Evolutionary conservation across 2,888 invertebrate species (phyloP).

Genomic region (Aspidiotus rigidus): DNA sequence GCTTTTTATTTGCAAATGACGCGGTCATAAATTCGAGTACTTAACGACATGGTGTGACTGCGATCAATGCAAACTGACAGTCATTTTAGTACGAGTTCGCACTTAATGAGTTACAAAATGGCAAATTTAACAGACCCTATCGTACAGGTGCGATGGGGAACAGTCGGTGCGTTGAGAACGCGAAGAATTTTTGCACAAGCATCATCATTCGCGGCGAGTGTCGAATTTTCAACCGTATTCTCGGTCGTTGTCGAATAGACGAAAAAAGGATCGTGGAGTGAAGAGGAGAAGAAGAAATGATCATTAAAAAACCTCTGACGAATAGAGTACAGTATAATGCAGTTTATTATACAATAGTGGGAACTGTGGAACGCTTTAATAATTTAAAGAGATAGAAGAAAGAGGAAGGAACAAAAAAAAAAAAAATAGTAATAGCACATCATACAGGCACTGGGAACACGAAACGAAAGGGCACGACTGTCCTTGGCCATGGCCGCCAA

Average conservation of each 20-base stretch:
- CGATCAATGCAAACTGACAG: no score
- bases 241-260: no score
- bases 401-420: constrained; percentile 28
- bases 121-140: no score
- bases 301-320: constrained; percentile 6
- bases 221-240: neutral
- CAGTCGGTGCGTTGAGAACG: no score
- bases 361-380: constrained; percentile 29
- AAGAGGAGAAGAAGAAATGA: neutral
- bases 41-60: no score
- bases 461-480: constrained; percentile 18
- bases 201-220: neutral
- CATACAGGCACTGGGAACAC: neutral
- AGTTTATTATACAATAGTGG: neutral
- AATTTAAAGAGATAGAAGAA: constrained; percentile 28
- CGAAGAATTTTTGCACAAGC: neutral
- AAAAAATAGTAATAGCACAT: constrained; percentile 18
- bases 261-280: neutral
- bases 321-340: neutral
- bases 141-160: no score
- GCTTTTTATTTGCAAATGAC: no score
- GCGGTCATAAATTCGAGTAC: no score
- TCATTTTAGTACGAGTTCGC: no score
- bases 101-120: no score
- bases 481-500: constrained; percentile 34